phyloP scores from a whole-genome alignment of 2,797 vertebrate genomes.

The Chloroceryle inda region DNA sequence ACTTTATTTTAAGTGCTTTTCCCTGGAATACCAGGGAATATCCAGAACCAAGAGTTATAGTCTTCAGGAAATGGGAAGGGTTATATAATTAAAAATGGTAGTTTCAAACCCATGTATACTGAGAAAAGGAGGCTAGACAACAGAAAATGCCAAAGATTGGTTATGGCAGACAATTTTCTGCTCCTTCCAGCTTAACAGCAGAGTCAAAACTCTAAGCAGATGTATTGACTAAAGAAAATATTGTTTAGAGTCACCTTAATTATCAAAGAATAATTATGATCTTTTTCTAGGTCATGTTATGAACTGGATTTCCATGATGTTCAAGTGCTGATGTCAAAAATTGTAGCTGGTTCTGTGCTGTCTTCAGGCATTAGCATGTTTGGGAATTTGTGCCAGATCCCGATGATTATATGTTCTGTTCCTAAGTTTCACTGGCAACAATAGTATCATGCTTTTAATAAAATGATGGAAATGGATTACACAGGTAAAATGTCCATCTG shows the following conservation, averaged over 20 bases:
- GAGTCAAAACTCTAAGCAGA: background rate
- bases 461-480: background rate
- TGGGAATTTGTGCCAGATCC: background rate
- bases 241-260: background rate
- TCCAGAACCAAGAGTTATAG: background rate
- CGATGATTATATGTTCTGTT: background rate
- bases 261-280: slow-evolving; percentile 2
- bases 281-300: background rate
- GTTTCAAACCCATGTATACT: background rate
- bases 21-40: background rate
- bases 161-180: background rate
- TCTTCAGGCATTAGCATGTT: background rate
- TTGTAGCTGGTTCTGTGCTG: background rate
- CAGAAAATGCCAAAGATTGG: background rate
- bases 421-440: background rate
- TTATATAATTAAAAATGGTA: background rate
- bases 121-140: background rate
- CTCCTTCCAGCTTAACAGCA: background rate
- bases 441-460: background rate
- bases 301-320: background rate
- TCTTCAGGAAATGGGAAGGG: background rate
- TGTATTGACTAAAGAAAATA: background rate
- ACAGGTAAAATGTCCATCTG: background rate
- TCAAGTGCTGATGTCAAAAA: background rate
- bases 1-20: background rate